Conservation (phyloP, 2,888 invertebrate species). For the Acleris sparsana region DNA sequence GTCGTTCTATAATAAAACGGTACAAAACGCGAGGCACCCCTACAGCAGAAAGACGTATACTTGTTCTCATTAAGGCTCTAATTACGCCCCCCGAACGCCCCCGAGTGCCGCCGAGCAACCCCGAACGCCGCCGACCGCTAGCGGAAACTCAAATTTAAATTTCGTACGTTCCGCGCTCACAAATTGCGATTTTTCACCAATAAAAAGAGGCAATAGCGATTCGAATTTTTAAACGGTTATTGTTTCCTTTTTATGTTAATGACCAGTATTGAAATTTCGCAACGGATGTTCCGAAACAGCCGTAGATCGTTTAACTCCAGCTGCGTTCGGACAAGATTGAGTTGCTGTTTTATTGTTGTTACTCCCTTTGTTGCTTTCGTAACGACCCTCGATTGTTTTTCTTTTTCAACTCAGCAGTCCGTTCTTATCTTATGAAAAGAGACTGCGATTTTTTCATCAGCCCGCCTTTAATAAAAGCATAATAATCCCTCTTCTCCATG, state of each 20-base stretch:
- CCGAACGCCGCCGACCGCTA: constrained; percentile 54
- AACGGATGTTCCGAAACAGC: constrained; percentile 67
- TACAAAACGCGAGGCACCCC: constrained; percentile 63
- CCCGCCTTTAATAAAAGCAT: constrained; percentile 68
- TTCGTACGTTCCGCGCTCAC: constrained; percentile 66
- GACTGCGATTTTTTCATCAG: constrained; percentile 58
- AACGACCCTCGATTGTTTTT: constrained; percentile 65
- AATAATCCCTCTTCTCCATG: constrained; percentile 64
- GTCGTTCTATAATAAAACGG: constrained; percentile 66
- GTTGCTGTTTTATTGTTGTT: constrained; percentile 71
- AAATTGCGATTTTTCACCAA: constrained; percentile 77
- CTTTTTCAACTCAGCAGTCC: constrained; percentile 50
- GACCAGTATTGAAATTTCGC: constrained; percentile 74
- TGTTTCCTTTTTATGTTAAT: constrained; percentile 82
- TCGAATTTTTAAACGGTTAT: constrained; percentile 80
- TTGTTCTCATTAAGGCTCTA: constrained; percentile 78
- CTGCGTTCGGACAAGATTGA: constrained; percentile 68
- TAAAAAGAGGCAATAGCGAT: constrained; percentile 73
- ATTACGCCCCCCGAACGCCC: constrained; percentile 57
- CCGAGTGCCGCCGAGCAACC: constrained; percentile 39
- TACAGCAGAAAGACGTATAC: constrained; percentile 58
- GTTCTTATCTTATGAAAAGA: constrained; percentile 40
- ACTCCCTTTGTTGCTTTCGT: constrained; percentile 64
- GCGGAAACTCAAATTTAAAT: constrained; percentile 78
- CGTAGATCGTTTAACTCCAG: constrained; percentile 67